A percentile compares a stretch with the other conserved stretches of the same genome.
Conservation (phyloP, 2,888 invertebrate species). For the Pristionchus arcanus region DNA sequence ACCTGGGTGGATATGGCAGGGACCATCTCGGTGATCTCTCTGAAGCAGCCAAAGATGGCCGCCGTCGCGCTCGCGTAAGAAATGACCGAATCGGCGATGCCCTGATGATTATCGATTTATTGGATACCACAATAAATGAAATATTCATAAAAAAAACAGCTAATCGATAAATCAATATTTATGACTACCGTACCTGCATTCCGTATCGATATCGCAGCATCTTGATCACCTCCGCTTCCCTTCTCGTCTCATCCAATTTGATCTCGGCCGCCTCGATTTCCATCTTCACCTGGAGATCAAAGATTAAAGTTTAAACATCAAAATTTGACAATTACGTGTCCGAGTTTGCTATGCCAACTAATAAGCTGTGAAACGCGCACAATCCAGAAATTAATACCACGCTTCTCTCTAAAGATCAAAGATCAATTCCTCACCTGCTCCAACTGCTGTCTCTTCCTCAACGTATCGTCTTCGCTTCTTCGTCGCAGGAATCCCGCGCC, state of each 20-base stretch:
- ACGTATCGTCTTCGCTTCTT: conserved; percentile 44
- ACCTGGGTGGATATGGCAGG: conserved; percentile 65
- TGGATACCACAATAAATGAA: neutral
- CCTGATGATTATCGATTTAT: conserved; percentile 55
- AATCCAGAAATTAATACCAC: no score
- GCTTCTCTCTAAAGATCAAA: neutral
- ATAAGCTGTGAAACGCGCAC: neutral
- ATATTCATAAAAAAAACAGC: no score
- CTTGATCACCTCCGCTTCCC: conserved; percentile 65
- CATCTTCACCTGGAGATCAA: conserved; percentile 30
- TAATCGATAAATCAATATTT: neutral
- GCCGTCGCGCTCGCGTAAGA: conserved; percentile 57
- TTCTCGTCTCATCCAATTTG: conserved; percentile 57
- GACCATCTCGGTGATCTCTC: conserved; percentile 68
- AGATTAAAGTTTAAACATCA: neutral
- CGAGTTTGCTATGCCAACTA: no score
- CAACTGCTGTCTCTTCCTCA: conserved; percentile 30
- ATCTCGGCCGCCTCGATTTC: conserved; percentile 59
- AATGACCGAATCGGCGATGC: conserved; percentile 64
- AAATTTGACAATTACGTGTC: no score
- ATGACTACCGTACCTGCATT: conserved; percentile 61
- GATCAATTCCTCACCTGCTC: conserved; percentile 26
- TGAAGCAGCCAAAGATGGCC: conserved; percentile 66
- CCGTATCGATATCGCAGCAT: conserved; percentile 66
- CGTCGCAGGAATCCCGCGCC: neutral